These are phyloP conservation scores for Oreotrochilus melanogaster DNA, from an alignment of 2,113 vertebrate genomes.

Conservation along the genomic window DNA sequence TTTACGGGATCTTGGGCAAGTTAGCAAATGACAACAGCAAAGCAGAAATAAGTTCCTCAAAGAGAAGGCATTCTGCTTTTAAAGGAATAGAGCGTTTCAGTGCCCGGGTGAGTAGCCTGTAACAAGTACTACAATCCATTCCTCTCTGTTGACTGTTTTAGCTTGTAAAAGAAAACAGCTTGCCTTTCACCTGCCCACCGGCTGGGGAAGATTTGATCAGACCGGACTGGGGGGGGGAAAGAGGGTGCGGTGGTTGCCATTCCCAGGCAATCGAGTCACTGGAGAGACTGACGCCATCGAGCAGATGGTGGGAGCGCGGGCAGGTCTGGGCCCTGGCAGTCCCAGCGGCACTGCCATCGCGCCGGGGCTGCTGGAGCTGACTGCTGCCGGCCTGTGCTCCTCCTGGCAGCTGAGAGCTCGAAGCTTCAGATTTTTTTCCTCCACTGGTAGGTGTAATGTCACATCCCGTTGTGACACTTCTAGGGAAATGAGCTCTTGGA, in stretches of 20 bases:
- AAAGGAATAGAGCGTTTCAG: not conserved
- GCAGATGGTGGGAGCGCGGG: constrained; percentile 45
- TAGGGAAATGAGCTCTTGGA: not conserved
- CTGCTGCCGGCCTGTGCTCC: constrained; percentile 2
- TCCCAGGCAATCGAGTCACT: constrained; percentile 75
- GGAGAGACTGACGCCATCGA: constrained; percentile 64
- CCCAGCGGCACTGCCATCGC: constrained; percentile 48
- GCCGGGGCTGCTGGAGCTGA: not conserved
- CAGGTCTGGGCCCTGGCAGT: not conserved
- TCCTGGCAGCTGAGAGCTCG: constrained; percentile 51
- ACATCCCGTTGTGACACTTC: not conserved
- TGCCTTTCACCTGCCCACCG: not conserved
- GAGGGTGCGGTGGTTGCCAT: constrained; percentile 58
- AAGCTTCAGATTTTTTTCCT: not conserved
- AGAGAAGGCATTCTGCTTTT: not conserved
- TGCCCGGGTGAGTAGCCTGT: not conserved
- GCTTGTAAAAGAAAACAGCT: not conserved
- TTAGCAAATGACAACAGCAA: not conserved
- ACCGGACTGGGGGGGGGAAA: not conserved
- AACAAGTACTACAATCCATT: not conserved
- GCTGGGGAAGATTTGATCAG: not conserved
- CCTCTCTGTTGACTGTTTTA: not conserved
- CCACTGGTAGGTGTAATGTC: not conserved
- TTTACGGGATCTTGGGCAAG: not conserved
- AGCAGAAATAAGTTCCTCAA: not conserved